Evolutionary conservation across 1,140 invertebrate species (phyloP), one percentile per base, ranked within the genome.

Genomic region (Listronotus bonariensis): DNA sequence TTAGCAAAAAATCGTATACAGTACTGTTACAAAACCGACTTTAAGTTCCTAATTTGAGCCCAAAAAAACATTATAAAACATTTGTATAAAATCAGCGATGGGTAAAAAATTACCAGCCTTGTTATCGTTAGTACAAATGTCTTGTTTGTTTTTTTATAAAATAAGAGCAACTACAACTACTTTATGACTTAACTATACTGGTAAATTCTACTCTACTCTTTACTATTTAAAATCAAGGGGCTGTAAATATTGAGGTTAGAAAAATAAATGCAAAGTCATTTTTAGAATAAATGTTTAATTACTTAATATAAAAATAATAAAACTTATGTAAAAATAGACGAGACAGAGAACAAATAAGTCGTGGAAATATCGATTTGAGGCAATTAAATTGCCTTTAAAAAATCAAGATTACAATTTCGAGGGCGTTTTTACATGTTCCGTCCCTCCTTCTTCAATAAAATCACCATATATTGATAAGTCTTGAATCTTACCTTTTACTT

Each of bases 401-500:
- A 53, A 17, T 53, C n/a, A 53, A 53, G 36, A 31, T 15, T 49
- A 12, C 6, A 20, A 9, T 2, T 54, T 54, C n/a, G 8, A 52
- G 12, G 11, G 14, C 20, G 14, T 38, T 54, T 54, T 54, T 20
- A 7, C 15, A 26, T 1, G 1, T 14, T n/a, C 5, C 2, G 5
- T 14, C 6, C 42, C 42, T 15, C 7, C 1, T 3, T 7, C 42
- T 43, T 1, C 4, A 2, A 18, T 43, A 43, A 43, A 14, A 15
- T 7, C 14, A 8, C 6, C 1, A 43, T 43, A n/a, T 18, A 5
- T 8, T 15, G 2, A 43, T 15, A 15, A 14, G 42, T n/a, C 3
- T 43, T 8, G 2, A 6, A 14, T 11, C 17, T 42, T 63, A 69
- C 68, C 68, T 69, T 54, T 69, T 69, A 42, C 17, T 65, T 42